Percentiles rank a stretch among this genome's conserved stretches.
These are phyloP conservation scores for Camelus bactrianus DNA, from an alignment of 2,113 vertebrate genomes.

Conservation along the genomic window DNA sequence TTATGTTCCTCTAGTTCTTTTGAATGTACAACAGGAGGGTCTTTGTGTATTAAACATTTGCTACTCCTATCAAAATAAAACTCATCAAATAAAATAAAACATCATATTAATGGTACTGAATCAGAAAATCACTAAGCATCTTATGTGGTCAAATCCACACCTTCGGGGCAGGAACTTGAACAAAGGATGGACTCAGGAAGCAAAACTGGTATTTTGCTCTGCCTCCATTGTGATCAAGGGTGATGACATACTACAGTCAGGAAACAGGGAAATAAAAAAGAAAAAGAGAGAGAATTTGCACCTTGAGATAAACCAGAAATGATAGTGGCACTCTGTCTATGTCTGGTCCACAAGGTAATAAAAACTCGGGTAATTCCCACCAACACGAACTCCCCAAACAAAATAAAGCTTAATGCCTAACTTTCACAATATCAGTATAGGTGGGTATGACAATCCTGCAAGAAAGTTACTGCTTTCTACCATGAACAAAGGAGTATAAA, in stretches of 20 bases:
- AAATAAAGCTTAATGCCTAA: not conserved
- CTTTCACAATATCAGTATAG: rapidly evolving
- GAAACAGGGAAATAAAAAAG: not conserved
- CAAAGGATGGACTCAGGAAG: not conserved
- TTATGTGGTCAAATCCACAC: not conserved
- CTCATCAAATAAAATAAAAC: constrained; percentile 7
- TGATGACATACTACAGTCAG: not conserved
- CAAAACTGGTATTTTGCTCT: not conserved
- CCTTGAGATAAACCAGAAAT: constrained; percentile 44
- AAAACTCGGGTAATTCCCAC: not conserved
- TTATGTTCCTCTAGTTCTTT: not conserved
- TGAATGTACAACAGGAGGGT: not conserved
- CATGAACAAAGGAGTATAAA: not conserved
- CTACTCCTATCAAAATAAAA: not conserved
- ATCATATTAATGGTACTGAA: not conserved
- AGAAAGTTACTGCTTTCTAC: not conserved
- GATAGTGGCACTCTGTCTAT: not conserved
- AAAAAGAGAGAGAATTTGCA: not conserved
- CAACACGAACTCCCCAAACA: not conserved
- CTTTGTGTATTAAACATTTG: not conserved
- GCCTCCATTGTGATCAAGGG: not conserved
- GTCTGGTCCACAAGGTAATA: not conserved
- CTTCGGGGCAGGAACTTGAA: not conserved
- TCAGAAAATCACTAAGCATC: not conserved
- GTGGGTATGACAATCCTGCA: rapidly evolving